These are phyloP conservation scores for Motacilla alba DNA, from an alignment of 2,113 vertebrate genomes.

Conservation along the genomic window DNA sequence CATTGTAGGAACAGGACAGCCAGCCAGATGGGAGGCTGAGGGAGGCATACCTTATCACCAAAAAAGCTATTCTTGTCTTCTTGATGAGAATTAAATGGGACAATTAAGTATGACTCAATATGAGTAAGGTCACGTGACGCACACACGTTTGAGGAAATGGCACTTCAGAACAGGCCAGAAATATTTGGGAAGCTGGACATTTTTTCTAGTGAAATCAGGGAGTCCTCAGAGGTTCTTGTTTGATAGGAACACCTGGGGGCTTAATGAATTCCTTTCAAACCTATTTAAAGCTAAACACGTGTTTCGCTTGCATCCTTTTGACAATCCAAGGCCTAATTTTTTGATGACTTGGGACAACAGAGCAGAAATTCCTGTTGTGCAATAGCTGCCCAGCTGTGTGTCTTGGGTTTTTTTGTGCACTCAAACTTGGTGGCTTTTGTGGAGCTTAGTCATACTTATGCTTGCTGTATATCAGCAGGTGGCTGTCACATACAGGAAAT, in stretches of 20 bases:
- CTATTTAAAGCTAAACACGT: fast-evolving
- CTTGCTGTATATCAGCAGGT: neutral
- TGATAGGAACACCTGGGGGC: neutral
- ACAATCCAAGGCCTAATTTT: neutral
- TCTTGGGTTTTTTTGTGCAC: neutral
- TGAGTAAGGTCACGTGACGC: neutral
- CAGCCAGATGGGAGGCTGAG: neutral
- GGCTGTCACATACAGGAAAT: neutral
- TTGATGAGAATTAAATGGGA: neutral
- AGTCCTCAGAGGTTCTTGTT: neutral
- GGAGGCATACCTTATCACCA: neutral
- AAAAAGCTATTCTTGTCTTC: neutral
- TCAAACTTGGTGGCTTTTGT: neutral
- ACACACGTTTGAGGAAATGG: neutral
- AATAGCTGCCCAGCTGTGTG: neutral
- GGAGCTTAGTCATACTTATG: neutral
- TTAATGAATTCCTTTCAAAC: neutral
- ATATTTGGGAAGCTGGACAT: neutral
- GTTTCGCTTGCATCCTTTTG: neutral
- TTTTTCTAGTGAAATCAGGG: neutral
- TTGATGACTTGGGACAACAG: neutral
- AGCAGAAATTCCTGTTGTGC: neutral
- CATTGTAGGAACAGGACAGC: neutral
- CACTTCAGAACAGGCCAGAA: neutral
- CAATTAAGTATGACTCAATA: neutral